These are phyloP conservation scores for Blastobasis adustella DNA, from an alignment of 2,888 invertebrate genomes.

Conservation along the genomic window DNA sequence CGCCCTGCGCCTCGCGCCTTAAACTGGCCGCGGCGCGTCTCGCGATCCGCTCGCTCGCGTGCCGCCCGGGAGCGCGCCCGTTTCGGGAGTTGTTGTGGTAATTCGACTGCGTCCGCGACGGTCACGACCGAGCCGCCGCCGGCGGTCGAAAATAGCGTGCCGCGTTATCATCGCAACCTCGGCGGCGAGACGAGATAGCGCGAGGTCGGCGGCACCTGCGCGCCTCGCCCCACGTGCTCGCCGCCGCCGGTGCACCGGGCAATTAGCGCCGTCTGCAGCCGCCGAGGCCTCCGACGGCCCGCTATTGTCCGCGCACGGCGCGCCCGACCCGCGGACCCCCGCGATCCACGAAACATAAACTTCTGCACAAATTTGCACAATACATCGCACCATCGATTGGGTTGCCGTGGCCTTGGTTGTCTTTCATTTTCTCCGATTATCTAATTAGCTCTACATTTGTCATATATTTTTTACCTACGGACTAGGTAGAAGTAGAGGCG, in stretches of 20 bases:
- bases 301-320: too few species aligned
- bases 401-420: too few species aligned
- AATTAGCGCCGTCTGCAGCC: conserved; percentile 26
- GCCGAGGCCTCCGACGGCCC: background rate
- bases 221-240: conserved; percentile 58
- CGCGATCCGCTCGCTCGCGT: conserved; percentile 10
- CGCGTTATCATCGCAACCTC: conserved; percentile 68
- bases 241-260: conserved; percentile 36
- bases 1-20: conserved; percentile 30
- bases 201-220: conserved; percentile 69
- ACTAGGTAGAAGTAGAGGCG: too few species aligned
- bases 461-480: too few species aligned
- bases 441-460: too few species aligned
- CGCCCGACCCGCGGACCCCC: too few species aligned
- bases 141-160: conserved; percentile 59
- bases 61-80: conserved; percentile 33
- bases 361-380: too few species aligned
- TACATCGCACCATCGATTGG: too few species aligned
- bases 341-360: too few species aligned
- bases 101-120: conserved; percentile 58
- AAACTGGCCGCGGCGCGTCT: conserved; percentile 24
- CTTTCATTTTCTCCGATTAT: too few species aligned
- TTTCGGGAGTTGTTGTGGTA: conserved; percentile 48
- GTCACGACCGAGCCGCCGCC: conserved; percentile 52
- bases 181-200: conserved; percentile 67